A percentile compares a stretch with the other conserved stretches of the same genome.
Conservation (phyloP, 53 echinoderm and acorn worm species). For the Crossaster papposus region DNA sequence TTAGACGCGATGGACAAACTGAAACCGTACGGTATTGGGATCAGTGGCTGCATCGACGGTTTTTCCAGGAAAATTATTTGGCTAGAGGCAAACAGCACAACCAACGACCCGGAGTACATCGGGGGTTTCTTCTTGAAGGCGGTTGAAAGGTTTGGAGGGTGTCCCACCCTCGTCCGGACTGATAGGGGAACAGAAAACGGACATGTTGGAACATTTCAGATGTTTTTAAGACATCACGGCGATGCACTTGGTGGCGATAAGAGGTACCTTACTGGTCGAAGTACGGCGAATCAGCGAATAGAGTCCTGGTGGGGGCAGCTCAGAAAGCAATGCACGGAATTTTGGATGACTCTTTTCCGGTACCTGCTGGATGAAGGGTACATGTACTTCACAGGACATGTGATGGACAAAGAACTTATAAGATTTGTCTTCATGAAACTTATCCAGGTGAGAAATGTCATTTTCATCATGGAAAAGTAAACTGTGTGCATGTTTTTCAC, state of each 20-base stretch:
- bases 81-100: constrained; percentile 57
- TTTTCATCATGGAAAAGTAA: not conserved
- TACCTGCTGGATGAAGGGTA: constrained; percentile 50
- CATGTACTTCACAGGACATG: constrained; percentile 64
- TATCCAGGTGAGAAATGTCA: constrained; percentile 67
- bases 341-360: constrained; percentile 59
- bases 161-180: constrained; percentile 55
- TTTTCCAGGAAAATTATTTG: constrained; percentile 61
- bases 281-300: constrained; percentile 60
- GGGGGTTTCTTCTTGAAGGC: constrained; percentile 57
- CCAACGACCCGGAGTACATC: constrained; percentile 45
- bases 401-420: constrained; percentile 71
- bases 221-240: constrained; percentile 38
- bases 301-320: constrained; percentile 57
- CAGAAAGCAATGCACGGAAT: constrained; percentile 55
- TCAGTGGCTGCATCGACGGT: constrained; percentile 48
- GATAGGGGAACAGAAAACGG: constrained; percentile 72
- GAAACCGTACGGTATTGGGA: constrained; percentile 45
- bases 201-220: constrained; percentile 29
- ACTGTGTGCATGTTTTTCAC: not conserved
- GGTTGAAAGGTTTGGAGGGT: constrained; percentile 42
- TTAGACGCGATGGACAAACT: constrained; percentile 46
- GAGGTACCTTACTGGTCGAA: constrained; percentile 30
- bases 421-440: constrained; percentile 68
- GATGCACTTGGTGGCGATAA: constrained; percentile 21